Evolutionary conservation across 35 echinoderm and acorn worm genomes (phyloP).

Genomic region (Eucidaris tribuloides): DNA sequence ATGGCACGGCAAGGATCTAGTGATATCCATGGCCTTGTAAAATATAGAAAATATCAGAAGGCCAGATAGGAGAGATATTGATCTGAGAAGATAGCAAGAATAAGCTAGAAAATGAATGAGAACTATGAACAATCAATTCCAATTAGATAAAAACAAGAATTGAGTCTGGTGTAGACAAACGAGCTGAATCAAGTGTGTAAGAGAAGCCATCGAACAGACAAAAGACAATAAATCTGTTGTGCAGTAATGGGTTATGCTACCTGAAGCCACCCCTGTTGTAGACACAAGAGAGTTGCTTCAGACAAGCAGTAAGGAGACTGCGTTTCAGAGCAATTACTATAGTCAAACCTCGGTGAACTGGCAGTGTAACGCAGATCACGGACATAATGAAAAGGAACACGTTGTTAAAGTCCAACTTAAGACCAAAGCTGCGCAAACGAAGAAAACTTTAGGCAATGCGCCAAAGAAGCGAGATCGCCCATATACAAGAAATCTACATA

Average conservation of each 20-base stretch:
- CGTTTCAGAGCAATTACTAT: background rate
- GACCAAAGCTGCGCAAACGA: background rate
- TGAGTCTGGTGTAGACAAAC: background rate
- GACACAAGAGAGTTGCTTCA: background rate
- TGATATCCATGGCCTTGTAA: slow-evolving; percentile 11
- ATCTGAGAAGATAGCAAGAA: background rate
- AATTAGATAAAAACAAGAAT: background rate
- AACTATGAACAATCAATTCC: background rate
- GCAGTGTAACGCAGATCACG: background rate
- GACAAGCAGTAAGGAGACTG: background rate
- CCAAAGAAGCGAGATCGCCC: background rate
- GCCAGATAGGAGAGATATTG: background rate
- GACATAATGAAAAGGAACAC: background rate
- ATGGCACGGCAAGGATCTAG: background rate
- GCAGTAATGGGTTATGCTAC: background rate
- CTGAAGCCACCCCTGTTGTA: background rate
- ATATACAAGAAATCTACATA: slow-evolving; percentile 30
- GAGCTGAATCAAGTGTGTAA: background rate
- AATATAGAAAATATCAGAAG: background rate
- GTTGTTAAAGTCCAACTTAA: background rate
- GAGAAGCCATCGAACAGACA: background rate
- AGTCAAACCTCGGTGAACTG: background rate
- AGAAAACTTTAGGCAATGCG: background rate
- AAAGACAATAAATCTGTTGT: background rate
- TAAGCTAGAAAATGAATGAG: background rate